Evolutionary conservation across 1,140 invertebrate species (phyloP).

Genomic region (Hestina assimilis): DNA sequence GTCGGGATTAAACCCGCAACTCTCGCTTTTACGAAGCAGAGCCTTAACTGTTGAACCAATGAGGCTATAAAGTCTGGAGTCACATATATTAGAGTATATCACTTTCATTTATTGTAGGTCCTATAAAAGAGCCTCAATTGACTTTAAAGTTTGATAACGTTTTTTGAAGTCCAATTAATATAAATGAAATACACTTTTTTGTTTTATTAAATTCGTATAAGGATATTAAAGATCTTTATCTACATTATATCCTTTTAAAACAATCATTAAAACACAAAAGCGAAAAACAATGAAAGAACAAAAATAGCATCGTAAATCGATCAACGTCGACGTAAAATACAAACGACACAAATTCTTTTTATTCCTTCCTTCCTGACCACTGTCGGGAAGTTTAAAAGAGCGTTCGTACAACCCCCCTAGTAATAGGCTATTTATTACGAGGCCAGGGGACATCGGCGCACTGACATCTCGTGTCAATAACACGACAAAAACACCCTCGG

Average conservation of each 20-base stretch:
- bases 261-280: background rate
- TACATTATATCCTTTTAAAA: background rate
- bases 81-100: no score
- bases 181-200: no score
- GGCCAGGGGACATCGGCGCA: conserved; percentile 21
- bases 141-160: no score
- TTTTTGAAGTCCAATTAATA: no score
- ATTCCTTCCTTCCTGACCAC: conserved; percentile 23
- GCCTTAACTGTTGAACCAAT: no score
- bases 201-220: no score
- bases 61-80: no score
- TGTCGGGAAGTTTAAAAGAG: conserved; percentile 21
- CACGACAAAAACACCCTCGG: conserved; percentile 36
- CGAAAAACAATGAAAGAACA: background rate
- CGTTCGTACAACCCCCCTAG: conserved; percentile 19
- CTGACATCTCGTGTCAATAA: conserved; percentile 36
- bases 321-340: conserved; percentile 10
- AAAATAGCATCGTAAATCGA: conserved; percentile 10
- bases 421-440: conserved; percentile 28
- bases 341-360: conserved; percentile 18
- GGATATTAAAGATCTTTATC: no score
- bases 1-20: no score
- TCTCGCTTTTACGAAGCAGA: no score
- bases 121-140: no score
- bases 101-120: no score